phyloP scores from a whole-genome alignment of 2,797 vertebrate genomes.

The Thunnus albacares region DNA sequence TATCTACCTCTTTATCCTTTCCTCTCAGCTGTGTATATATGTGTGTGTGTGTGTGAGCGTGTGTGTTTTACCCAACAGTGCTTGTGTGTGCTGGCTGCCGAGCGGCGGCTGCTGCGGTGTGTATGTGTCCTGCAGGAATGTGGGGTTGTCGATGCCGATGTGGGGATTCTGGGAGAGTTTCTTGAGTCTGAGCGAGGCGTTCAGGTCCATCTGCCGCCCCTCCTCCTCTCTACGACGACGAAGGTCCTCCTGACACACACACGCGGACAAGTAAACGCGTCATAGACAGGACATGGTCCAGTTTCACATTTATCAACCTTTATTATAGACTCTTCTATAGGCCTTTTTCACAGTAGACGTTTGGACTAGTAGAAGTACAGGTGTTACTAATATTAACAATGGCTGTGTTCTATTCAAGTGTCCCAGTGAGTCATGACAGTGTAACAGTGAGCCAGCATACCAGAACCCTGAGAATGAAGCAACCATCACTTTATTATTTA shows the following conservation, averaged over 20 bases:
- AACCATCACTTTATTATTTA: too few relatives aligned
- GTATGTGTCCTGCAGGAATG: constrained; percentile 92
- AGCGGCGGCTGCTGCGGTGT: constrained; percentile 82
- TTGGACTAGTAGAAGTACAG: too few relatives aligned
- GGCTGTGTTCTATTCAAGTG: too few relatives aligned
- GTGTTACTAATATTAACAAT: too few relatives aligned
- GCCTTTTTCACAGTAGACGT: too few relatives aligned
- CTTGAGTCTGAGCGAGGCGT: constrained; percentile 95
- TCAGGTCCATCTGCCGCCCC: constrained; percentile 94
- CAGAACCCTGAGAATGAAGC: too few relatives aligned
- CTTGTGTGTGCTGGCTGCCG: constrained; percentile 73
- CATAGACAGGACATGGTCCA: background rate
- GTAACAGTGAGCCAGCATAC: too few relatives aligned
- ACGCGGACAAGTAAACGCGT: constrained; percentile 3
- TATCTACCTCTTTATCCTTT: background rate
- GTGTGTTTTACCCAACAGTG: constrained; percentile 87
- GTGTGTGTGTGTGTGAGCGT: constrained; percentile 13
- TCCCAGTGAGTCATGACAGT: too few relatives aligned
- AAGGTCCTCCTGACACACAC: constrained; percentile 89
- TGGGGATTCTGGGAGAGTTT: constrained; percentile 97
- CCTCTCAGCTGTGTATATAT: constrained; percentile 7
- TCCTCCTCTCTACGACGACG: constrained; percentile 94
- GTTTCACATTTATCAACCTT: too few relatives aligned
- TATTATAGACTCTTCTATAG: too few relatives aligned
- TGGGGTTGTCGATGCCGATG: constrained; percentile 98